Evolutionary conservation across 2,888 invertebrate species (phyloP).

Genomic region (Priocnemis perturbator): DNA sequence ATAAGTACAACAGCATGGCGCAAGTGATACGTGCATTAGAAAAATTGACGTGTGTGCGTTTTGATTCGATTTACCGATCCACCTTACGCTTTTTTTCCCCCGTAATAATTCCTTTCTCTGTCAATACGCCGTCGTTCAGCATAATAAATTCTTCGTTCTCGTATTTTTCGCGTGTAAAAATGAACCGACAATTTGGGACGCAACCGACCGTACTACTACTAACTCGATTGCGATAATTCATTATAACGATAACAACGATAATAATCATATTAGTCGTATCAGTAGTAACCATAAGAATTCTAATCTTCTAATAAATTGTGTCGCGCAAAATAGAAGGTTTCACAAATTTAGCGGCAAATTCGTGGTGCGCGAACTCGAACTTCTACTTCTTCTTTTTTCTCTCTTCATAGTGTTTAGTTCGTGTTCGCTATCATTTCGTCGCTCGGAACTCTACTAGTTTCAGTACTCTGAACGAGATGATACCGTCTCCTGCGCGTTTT

Average conservation of each 20-base stretch:
- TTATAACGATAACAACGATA: no score
- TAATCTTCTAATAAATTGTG: no score
- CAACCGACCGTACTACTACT: background rate
- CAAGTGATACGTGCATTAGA: constrained; percentile 60
- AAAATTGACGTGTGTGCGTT: constrained; percentile 64
- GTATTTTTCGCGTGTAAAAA: no score
- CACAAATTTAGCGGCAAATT: no score
- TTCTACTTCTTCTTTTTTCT: constrained; percentile 3
- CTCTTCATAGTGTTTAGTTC: constrained; percentile 10
- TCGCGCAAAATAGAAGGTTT: no score
- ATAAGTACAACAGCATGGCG: constrained; percentile 33
- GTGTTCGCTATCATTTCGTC: constrained; percentile 22
- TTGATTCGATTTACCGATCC: background rate
- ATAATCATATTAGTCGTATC: no score
- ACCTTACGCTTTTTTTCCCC: background rate
- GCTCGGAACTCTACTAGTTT: background rate
- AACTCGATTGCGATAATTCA: no score
- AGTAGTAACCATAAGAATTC: no score
- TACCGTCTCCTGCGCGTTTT: background rate
- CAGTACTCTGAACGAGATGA: no score
- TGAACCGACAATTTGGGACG: background rate
- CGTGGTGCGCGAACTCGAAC: no score
- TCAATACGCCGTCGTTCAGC: no score
- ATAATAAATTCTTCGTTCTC: no score
- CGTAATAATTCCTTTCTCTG: background rate